A percentile compares a stretch with the other conserved stretches of the same genome.
These are phyloP conservation scores for Monomorium pharaonis DNA, from an alignment of 1,140 invertebrate genomes.

Conservation along the genomic window DNA sequence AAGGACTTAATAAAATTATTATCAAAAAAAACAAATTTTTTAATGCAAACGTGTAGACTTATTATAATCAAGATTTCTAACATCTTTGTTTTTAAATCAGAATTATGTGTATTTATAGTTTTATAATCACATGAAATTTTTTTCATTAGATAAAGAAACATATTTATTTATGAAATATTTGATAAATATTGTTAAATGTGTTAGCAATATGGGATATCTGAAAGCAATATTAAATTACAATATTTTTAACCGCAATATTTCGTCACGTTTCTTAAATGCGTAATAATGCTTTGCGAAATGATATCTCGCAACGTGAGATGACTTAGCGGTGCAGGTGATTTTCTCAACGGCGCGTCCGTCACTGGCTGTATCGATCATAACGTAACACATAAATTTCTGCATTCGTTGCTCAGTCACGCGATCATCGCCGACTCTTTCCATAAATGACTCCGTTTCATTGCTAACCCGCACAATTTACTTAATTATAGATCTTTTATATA, in stretches of 20 bases:
- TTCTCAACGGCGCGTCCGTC: slow-evolving; percentile 16
- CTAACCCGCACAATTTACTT: slow-evolving; percentile 50
- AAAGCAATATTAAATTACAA: not conserved
- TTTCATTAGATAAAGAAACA: no score
- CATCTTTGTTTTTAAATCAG: no score
- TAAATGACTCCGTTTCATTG: slow-evolving; percentile 54
- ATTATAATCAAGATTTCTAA: no score
- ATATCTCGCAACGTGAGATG: slow-evolving; percentile 10
- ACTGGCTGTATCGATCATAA: slow-evolving; percentile 39
- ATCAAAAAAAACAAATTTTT: no score
- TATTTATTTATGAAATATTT: no score
- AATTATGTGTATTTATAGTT: no score
- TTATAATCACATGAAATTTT: no score
- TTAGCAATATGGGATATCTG: not conserved
- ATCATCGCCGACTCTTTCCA: slow-evolving; percentile 38
- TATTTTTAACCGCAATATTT: not conserved
- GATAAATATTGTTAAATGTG: not conserved
- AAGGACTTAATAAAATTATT: no score
- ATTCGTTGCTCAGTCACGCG: slow-evolving; percentile 54
- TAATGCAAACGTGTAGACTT: no score
- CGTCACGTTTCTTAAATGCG: not conserved
- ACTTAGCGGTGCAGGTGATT: slow-evolving; percentile 31
- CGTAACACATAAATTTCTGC: slow-evolving; percentile 28
- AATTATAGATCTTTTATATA: slow-evolving; percentile 59
- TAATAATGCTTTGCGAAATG: not conserved